phyloP scores from a whole-genome alignment of 2,888 invertebrate species.

The Gari tellinella region DNA sequence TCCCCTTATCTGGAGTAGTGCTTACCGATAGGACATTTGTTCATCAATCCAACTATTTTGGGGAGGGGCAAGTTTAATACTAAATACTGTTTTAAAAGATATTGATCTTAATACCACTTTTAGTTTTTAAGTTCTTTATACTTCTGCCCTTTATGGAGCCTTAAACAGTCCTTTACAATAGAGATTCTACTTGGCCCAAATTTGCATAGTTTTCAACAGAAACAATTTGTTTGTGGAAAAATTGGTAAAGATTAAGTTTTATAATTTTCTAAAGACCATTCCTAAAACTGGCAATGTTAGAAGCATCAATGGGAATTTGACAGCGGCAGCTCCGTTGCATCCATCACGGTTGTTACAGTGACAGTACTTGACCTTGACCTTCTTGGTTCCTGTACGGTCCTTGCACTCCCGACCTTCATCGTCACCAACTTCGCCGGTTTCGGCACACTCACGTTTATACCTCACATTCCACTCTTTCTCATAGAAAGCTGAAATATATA shows the following conservation, averaged over 20 bases:
- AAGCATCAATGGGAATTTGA: conserved; percentile 42
- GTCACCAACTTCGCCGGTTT: conserved; percentile 80
- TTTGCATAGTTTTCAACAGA: too few relatives aligned
- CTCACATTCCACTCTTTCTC: conserved; percentile 83
- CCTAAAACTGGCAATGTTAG: conserved; percentile 43
- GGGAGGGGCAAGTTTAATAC: too few relatives aligned
- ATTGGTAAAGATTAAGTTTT: conserved; percentile 6
- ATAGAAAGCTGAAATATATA: conserved; percentile 77
- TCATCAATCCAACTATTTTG: too few relatives aligned
- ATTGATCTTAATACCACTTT: too few relatives aligned
- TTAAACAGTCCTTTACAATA: too few relatives aligned
- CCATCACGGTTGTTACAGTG: conserved; percentile 85
- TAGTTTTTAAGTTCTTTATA: too few relatives aligned
- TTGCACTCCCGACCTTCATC: conserved; percentile 82
- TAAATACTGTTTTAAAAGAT: too few relatives aligned
- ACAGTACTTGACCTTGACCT: conserved; percentile 83
- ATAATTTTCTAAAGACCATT: conserved; percentile 45
- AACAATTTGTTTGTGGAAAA: too few relatives aligned
- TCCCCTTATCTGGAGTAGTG: too few relatives aligned
- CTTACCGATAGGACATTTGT: too few relatives aligned
- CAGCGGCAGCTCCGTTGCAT: conserved; percentile 76
- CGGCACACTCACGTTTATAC: conserved; percentile 84
- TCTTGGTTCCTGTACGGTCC: conserved; percentile 82
- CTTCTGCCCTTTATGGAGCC: too few relatives aligned
- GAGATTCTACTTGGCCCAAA: too few relatives aligned